Conservation (phyloP, 2,888 invertebrate species). For the Caenorhabditis sulstoni region DNA sequence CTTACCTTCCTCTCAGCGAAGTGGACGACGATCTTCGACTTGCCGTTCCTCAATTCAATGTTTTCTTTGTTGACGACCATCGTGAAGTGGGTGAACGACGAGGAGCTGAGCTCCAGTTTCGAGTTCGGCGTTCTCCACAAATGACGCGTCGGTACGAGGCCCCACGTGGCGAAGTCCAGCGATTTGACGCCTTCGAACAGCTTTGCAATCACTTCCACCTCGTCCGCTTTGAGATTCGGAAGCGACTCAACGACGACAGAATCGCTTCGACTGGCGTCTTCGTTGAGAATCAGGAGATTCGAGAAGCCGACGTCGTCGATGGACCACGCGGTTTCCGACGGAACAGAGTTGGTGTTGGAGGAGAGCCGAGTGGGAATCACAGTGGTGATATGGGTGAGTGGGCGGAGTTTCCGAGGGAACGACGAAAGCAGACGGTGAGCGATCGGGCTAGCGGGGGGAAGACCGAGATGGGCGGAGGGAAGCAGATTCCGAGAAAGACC, state of each 20-base stretch:
- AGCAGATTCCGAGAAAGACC: conserved; percentile 59
- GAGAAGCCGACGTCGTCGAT: conserved; percentile 64
- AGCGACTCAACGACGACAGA: conserved; percentile 10
- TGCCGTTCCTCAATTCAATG: conserved; percentile 64
- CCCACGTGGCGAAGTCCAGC: conserved; percentile 47
- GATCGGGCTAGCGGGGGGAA: conserved; percentile 35
- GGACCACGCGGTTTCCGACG: conserved; percentile 44
- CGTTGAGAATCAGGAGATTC: conserved; percentile 54
- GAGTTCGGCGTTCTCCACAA: conserved; percentile 27
- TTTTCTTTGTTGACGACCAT: conserved; percentile 60
- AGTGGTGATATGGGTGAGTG: conserved; percentile 48
- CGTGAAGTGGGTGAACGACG: conserved; percentile 64
- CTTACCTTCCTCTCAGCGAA: conserved; percentile 42
- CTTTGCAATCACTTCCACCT: conserved; percentile 28
- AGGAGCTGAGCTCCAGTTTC: conserved; percentile 51
- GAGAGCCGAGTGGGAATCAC: conserved; percentile 30
- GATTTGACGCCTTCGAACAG: conserved; percentile 43
- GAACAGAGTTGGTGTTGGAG: conserved; percentile 43
- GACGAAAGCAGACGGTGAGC: conserved; percentile 49
- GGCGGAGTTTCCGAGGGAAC: conserved; percentile 48
- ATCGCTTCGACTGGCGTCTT: background rate
- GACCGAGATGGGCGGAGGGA: conserved; percentile 44
- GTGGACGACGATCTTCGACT: conserved; percentile 66
- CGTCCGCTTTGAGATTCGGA: conserved; percentile 27
- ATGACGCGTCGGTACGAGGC: conserved; percentile 43